phyloP scores from a whole-genome alignment of 2,797 vertebrate genomes.

The Bradypodion pumilum region DNA sequence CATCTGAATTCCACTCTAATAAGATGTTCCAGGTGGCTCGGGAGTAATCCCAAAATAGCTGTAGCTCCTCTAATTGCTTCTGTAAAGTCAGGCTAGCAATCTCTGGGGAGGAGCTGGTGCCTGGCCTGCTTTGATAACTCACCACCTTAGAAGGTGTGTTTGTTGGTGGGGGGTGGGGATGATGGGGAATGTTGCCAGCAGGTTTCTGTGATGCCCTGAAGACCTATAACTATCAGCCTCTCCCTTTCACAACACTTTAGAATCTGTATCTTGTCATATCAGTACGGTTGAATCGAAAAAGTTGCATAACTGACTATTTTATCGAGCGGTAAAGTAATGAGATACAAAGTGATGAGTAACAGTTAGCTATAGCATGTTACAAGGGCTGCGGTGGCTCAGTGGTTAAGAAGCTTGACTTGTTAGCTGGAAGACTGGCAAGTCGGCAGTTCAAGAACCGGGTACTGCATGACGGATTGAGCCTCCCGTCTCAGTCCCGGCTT shows the following conservation, averaged over 20 bases:
- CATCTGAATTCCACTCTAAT: conserved; percentile 77
- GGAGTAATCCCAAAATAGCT: conserved; percentile 79
- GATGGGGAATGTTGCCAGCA: not conserved
- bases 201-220: not conserved
- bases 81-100: conserved; percentile 60
- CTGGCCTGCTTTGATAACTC: conserved; percentile 46
- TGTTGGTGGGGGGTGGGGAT: not conserved
- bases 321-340: not conserved
- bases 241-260: not conserved
- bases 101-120: conserved; percentile 41
- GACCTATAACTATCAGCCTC: not conserved
- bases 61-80: conserved; percentile 69
- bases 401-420: too few species aligned
- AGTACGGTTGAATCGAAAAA: too few species aligned
- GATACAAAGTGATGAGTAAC: not conserved
- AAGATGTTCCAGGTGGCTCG: conserved; percentile 79
- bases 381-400: too few species aligned
- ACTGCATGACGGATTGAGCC: too few species aligned
- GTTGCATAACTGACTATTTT: not conserved
- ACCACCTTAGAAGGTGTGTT: conserved; percentile 46
- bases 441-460: too few species aligned
- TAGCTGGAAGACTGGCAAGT: too few species aligned
- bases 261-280: not conserved
- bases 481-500: too few species aligned
- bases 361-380: too few species aligned